Percentiles rank a stretch among this genome's conserved stretches.
These are phyloP conservation scores for Apis florea DNA, from an alignment of 1,140 invertebrate species.

Conservation along the genomic window DNA sequence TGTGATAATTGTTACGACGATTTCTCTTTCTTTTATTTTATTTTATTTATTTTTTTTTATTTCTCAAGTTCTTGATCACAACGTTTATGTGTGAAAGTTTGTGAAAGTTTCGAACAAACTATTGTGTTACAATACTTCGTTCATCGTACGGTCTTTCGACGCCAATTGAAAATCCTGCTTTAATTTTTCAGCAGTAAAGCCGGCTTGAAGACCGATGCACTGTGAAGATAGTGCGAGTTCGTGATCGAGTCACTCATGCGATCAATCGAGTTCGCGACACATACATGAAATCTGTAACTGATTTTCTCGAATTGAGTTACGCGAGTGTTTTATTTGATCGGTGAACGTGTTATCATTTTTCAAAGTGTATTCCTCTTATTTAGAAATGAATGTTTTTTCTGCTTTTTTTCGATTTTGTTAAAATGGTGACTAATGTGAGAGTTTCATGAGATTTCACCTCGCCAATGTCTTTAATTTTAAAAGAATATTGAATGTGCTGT, in stretches of 20 bases:
- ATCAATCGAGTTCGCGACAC: slow-evolving; percentile 40
- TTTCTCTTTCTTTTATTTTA: neutral
- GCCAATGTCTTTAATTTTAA: neutral
- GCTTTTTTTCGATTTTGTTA: neutral
- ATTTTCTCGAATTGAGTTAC: slow-evolving; percentile 1
- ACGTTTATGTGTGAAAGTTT: neutral
- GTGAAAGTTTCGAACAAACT: slow-evolving; percentile 28
- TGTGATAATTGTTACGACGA: slow-evolving; percentile 1
- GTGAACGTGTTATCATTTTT: neutral
- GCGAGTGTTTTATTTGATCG: slow-evolving; percentile 20
- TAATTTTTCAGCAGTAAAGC: slow-evolving; percentile 22
- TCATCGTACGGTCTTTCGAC: slow-evolving; percentile 10
- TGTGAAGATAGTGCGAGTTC: slow-evolving; percentile 20
- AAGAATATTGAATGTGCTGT: slow-evolving; percentile 8
- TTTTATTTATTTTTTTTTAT: neutral
- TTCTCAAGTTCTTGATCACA: neutral
- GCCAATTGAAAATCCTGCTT: slow-evolving; percentile 19
- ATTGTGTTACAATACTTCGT: neutral
- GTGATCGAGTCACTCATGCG: slow-evolving; percentile 22
- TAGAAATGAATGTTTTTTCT: neutral
- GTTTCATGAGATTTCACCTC: neutral
- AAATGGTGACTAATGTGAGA: slow-evolving; percentile 9
- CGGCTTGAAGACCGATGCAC: slow-evolving; percentile 43
- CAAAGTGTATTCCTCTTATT: neutral
- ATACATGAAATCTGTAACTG: slow-evolving; percentile 16